Evolutionary conservation across 2,797 vertebrate species (phyloP).

Genomic region (Molossus alvarezi): DNA sequence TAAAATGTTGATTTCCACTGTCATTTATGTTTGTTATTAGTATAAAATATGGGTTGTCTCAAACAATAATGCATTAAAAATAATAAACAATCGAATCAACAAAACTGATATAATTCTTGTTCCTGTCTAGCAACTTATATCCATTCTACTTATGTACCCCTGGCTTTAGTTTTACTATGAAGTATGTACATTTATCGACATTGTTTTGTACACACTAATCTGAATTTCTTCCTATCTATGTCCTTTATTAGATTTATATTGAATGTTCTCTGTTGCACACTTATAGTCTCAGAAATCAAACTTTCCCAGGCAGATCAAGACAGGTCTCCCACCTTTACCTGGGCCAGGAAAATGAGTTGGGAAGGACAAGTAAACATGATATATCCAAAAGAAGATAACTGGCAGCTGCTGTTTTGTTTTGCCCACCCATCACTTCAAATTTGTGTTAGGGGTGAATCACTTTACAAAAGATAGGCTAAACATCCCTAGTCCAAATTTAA

Average conservation of each 20-base stretch:
- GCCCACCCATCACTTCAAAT: neutral
- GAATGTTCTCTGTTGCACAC: conserved; percentile 34
- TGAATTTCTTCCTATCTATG: neutral
- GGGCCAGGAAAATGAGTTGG: neutral
- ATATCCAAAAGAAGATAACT: neutral
- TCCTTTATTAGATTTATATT: conserved; percentile 17
- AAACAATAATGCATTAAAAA: conserved; percentile 53
- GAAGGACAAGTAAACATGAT: neutral
- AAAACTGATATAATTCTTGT: conserved; percentile 43
- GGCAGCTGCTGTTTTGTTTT: conserved; percentile 3
- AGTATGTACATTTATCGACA: neutral
- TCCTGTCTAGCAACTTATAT: neutral
- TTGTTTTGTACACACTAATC: neutral
- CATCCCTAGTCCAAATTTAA: neutral
- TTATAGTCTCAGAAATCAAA: conserved; percentile 63
- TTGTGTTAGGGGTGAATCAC: conserved; percentile 26
- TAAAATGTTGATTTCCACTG: conserved; percentile 20
- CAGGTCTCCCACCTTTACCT: neutral
- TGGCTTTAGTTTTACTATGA: conserved; percentile 49
- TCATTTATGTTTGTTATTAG: conserved; percentile 44
- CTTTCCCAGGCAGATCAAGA: conserved; percentile 20
- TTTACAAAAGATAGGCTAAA: conserved; percentile 26
- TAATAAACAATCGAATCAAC: conserved; percentile 15
- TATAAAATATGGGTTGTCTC: conserved; percentile 52
- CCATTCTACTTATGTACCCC: neutral